Evolutionary conservation across 2,113 vertebrate species (phyloP).

Genomic region (Telmatochromis bifrenatus): DNA sequence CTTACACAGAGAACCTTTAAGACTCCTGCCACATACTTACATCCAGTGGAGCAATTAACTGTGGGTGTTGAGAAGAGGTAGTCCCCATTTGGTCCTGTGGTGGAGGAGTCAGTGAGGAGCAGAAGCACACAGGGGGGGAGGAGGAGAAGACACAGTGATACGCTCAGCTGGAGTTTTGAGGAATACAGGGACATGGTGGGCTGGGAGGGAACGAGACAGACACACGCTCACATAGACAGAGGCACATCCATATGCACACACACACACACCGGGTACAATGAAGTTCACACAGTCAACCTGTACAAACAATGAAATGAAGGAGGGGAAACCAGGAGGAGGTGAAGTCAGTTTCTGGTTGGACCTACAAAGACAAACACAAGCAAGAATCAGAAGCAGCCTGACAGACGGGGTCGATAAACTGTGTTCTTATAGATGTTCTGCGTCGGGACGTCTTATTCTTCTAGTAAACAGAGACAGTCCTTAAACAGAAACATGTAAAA

Average conservation of each 20-base stretch:
- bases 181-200: constrained; percentile 31
- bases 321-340: neutral
- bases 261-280: neutral
- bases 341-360: neutral
- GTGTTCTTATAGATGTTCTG: neutral
- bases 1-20: neutral
- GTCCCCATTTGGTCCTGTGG: neutral
- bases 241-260: neutral
- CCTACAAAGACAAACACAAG: neutral
- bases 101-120: neutral
- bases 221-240: neutral
- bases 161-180: neutral
- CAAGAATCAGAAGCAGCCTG: neutral
- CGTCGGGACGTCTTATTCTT: neutral
- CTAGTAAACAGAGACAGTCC: neutral
- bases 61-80: neutral
- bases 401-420: neutral
- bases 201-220: neutral
- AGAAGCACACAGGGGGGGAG: constrained; percentile 31
- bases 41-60: neutral
- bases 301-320: neutral
- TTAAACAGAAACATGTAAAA: neutral
- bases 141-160: neutral
- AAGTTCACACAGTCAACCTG: neutral
- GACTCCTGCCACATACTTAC: neutral